phyloP scores from a whole-genome alignment of 2,113 vertebrate species.

The Cepphus grylle region DNA sequence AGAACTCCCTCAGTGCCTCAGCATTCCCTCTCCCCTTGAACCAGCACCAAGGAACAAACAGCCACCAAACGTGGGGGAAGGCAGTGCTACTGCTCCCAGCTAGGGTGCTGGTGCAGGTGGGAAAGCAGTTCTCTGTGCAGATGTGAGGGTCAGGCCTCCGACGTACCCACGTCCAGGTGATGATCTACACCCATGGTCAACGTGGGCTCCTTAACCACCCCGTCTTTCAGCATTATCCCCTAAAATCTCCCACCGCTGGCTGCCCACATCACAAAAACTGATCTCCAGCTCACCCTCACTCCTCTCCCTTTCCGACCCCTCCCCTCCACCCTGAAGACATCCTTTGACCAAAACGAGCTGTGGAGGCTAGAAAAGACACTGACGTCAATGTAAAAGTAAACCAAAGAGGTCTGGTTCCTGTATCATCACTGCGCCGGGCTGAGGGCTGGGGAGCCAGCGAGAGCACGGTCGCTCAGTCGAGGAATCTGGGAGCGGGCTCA shows the following conservation, averaged over 20 bases:
- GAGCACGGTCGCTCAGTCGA: neutral
- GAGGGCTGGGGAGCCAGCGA: neutral
- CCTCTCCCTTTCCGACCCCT: neutral
- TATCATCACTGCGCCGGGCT: neutral
- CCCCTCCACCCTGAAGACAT: constrained; percentile 43
- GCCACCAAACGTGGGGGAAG: neutral
- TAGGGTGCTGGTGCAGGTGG: neutral
- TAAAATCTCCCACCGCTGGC: neutral
- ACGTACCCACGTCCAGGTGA: neutral
- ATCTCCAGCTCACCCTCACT: neutral
- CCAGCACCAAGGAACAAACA: neutral
- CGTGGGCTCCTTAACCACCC: neutral
- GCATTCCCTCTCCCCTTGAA: neutral
- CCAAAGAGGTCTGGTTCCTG: constrained; percentile 62
- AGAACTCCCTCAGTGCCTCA: neutral
- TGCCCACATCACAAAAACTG: neutral
- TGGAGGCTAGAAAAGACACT: constrained; percentile 56
- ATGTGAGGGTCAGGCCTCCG: neutral
- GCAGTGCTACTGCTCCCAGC: neutral
- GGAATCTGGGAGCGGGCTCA: neutral
- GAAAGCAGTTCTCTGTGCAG: neutral
- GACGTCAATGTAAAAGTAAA: constrained; percentile 75
- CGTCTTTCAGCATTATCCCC: neutral
- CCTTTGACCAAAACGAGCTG: constrained; percentile 67
- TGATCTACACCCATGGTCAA: neutral